Evolutionary conservation across 2,113 vertebrate genomes (phyloP), one percentile per base, ranked within the genome.

Genomic region (Haliaeetus leucogaster): DNA sequence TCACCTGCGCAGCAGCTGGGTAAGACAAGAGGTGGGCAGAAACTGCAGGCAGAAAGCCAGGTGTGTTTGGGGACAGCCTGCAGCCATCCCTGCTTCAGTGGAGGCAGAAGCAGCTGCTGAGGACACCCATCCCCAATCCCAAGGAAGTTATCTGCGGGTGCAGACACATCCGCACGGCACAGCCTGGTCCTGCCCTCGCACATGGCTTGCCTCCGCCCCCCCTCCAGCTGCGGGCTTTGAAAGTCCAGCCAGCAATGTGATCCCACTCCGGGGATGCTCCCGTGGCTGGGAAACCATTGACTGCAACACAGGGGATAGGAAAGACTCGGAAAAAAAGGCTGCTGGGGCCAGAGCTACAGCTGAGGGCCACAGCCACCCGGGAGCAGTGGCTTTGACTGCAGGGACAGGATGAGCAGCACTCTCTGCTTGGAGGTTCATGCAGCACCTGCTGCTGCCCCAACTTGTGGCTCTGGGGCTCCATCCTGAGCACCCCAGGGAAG

Each of bases 181-280:
- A 68, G 67, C 26, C 43, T 22, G 68, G 26, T 42, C 62, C 48
- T 47, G 48, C 61, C 43, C 59, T 50, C 1, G 0, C 42, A 30
- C 7, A 1, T 5, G 27, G 48, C 42, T 62, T 4, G 2, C 13
- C 36, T 56, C 47, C 1, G 2, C 17, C 34, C 25, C 18, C 6
- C 0, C 16, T 61, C 52, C 52, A 36, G 58, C 52, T 62, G 26
- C 1, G 1, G 40, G 53, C 74, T 71, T n/a, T 11, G 59, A 18
- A 67, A 62, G 47, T 26, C 47, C 65, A 20, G 61, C 80, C 16
- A 4, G 13, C 23, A 52, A 32, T 4, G 6, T 0, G 1, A 45
- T 10, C 45, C 32, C 0, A 0, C 20, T 38, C n/a, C 1, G 0
- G 42, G 83, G 55, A 71, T 53, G 52, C 36, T 94, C 81, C 84